A percentile compares a stretch with the other conserved stretches of the same genome.
Conservation (phyloP, 2,888 invertebrate species). For the Pteria penguin region DNA sequence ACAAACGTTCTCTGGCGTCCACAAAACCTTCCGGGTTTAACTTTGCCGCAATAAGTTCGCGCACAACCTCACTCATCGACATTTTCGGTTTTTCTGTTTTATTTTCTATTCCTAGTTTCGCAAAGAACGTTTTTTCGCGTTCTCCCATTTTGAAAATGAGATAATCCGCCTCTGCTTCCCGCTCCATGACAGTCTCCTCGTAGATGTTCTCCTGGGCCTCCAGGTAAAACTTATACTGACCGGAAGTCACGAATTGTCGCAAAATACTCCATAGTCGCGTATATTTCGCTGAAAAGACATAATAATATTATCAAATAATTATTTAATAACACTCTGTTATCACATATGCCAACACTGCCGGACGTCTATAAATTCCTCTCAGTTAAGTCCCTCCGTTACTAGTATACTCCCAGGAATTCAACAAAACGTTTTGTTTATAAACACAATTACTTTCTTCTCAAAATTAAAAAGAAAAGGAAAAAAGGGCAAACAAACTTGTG, state of each 20-base stretch:
- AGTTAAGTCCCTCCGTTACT: too few species aligned
- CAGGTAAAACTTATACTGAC: not conserved
- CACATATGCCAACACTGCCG: too few species aligned
- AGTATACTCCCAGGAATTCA: too few species aligned
- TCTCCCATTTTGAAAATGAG: slow-evolving; percentile 23
- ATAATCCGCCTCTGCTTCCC: slow-evolving; percentile 13
- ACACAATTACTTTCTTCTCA: too few species aligned
- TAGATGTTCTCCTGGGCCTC: not conserved
- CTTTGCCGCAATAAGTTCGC: slow-evolving; percentile 5
- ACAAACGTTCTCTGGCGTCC: slow-evolving; percentile 14
- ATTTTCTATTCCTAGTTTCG: slow-evolving; percentile 8
- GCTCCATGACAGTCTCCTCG: not conserved
- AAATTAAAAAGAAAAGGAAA: too few species aligned
- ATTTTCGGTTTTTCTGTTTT: not conserved
- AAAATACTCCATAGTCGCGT: slow-evolving; percentile 9
- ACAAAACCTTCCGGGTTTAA: not conserved
- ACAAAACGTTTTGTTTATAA: not conserved
- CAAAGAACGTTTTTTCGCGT: slow-evolving; percentile 20
- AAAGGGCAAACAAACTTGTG: too few species aligned
- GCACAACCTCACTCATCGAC: slow-evolving; percentile 8
- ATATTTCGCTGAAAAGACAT: too few species aligned
- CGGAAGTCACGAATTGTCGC: slow-evolving; percentile 16
- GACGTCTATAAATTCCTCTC: too few species aligned
- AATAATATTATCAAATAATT: too few species aligned
- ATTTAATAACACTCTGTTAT: too few species aligned